Conservation (phyloP, 2,113 vertebrate species). For the Heliornis fulica region DNA sequence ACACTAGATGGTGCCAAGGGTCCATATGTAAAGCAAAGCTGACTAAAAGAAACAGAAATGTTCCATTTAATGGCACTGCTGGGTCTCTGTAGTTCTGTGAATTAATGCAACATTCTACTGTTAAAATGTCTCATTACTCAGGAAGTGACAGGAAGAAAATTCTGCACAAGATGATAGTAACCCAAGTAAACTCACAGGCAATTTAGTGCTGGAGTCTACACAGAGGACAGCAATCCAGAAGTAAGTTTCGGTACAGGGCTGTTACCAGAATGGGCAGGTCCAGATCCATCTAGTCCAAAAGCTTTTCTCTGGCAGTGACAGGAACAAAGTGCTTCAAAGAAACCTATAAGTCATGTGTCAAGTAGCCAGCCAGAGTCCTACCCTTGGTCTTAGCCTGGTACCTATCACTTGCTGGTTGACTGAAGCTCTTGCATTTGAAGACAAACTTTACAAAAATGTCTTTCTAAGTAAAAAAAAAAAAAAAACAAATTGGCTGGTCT, state of each 20-base stretch:
- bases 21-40: not conserved
- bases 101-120: not conserved
- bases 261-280: not conserved
- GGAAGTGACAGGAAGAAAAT: not conserved
- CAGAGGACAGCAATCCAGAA: not conserved
- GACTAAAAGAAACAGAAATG: not conserved
- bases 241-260: not conserved
- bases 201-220: not conserved
- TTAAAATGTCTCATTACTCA: not conserved
- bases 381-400: not conserved
- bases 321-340: not conserved
- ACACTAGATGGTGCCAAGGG: slow-evolving; percentile 59
- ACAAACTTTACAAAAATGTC: not conserved
- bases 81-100: not conserved
- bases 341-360: not conserved
- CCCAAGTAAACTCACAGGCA: not conserved
- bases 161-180: not conserved
- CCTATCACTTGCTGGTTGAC: not conserved
- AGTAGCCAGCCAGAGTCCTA: not conserved
- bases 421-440: not conserved
- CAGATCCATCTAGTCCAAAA: not conserved
- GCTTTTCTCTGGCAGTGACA: not conserved
- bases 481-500: not conserved
- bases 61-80: not conserved
- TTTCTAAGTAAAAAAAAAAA: not conserved